Evolutionary conservation across 2,888 invertebrate species (phyloP), one percentile per base, ranked within the genome.

Genomic region (Listrodromus nycthemerus): DNA sequence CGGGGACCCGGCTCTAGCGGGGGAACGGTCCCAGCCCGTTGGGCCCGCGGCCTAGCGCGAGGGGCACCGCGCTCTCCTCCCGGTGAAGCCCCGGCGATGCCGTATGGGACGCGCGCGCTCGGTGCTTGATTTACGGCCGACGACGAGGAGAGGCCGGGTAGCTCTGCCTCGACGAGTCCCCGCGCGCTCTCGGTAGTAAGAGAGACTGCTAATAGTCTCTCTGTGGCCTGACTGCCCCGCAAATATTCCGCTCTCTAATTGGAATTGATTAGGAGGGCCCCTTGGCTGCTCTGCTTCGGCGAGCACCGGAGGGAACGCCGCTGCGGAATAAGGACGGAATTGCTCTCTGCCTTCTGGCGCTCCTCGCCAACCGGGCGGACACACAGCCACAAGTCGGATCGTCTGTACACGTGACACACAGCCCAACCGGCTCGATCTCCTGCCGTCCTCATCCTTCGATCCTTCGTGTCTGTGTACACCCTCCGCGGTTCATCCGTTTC

Each of bases 201-300:
- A 91, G 91, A 90, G 91, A 90, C 90, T 90, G 92, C 92, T 93
- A 93, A 93, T 93, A 92, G 91, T 92, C 93, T 91, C 83, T 86
- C 89, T 88, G 87, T 88, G 89, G 89, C 82, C 84, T 85, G 90
- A 88, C 90, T 90, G 90, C 89, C 89, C 89, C 89, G 92, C 91
- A 92, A 92, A 92, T 92, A 92, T 92, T 92, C 91, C 89, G 90
- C 91, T 92, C 92, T 93, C 92, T 93, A 93, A 93, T 93, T 93
- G 93, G 93, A 93, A 93, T 93, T 93, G 93, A 93, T 93, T 93
- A 93, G 93, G 90, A 90, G 89, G 88, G 88, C 87, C 84, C 85
- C 82, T 73, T 75, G 78, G 58, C 69, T 63, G 67, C 76, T 80
- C 77, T 74, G 77, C 82, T 79, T 55, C 67, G 76, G 77, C 73